Percentiles rank a stretch among this genome's conserved stretches.
Evolutionary conservation across 2,888 invertebrate species (phyloP).

Genomic region (Apamea sordens): DNA sequence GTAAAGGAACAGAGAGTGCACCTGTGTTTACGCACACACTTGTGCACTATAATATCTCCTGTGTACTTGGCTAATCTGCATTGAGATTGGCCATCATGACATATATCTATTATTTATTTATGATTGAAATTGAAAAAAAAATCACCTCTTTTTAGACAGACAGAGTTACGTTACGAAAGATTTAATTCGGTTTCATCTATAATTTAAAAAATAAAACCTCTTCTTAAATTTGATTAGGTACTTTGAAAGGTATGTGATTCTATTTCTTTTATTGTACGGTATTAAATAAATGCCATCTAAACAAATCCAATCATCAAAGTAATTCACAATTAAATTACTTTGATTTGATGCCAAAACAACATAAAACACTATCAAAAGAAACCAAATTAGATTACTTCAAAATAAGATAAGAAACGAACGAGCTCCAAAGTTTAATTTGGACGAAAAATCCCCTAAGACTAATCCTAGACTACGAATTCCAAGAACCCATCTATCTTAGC

Average conservation of each 20-base stretch:
- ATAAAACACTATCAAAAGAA: slow-evolving; percentile 18
- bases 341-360: not conserved
- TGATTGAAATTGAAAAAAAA: not conserved
- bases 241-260: not conserved
- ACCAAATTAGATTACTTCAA: slow-evolving; percentile 21
- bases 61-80: no score
- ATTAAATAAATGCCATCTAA: no score
- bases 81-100: no score
- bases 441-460: slow-evolving; percentile 38
- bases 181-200: not conserved
- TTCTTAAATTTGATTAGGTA: not conserved
- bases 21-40: no score
- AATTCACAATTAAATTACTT: slow-evolving; percentile 13
- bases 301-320: not conserved
- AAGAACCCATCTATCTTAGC: slow-evolving; percentile 22
- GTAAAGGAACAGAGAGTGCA: no score
- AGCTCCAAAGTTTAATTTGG: slow-evolving; percentile 28
- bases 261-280: not conserved
- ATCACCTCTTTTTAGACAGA: not conserved
- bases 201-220: not conserved
- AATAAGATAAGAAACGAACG: slow-evolving; percentile 25
- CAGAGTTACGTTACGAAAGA: not conserved
- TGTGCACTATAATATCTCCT: no score
- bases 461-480: slow-evolving; percentile 24
- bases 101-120: no score